Evolutionary conservation across 2,888 invertebrate species (phyloP).

Genomic region (Papilio protenor): DNA sequence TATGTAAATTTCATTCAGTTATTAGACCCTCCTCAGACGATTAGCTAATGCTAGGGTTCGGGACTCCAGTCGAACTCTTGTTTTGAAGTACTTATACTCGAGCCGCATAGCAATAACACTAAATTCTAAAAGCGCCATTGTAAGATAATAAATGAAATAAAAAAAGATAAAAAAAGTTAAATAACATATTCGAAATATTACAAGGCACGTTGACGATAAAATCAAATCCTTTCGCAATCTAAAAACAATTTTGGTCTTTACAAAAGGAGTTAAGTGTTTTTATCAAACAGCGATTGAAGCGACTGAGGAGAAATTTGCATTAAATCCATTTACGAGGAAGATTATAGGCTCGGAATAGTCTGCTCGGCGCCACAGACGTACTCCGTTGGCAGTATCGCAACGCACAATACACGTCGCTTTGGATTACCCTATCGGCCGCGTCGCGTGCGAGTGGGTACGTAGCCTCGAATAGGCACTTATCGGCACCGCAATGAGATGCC

Average conservation of each 20-base stretch:
- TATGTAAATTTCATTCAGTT: conserved; percentile 80
- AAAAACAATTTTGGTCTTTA: conserved; percentile 66
- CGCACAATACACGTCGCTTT: conserved; percentile 77
- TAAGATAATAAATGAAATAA: conserved; percentile 21
- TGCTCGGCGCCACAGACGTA: conserved; percentile 59
- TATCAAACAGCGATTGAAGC: conserved; percentile 68
- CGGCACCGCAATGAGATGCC: conserved; percentile 73
- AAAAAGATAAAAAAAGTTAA: conserved; percentile 15
- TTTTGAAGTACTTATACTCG: conserved; percentile 59
- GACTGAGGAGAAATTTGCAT: conserved; percentile 72
- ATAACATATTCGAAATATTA: conserved; percentile 28
- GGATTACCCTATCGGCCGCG: conserved; percentile 77
- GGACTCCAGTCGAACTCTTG: conserved; percentile 63
- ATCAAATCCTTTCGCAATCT: conserved; percentile 52
- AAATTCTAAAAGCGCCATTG: conserved; percentile 41
- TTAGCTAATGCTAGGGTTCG: conserved; percentile 61
- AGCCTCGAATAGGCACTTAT: conserved; percentile 77
- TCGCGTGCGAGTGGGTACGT: conserved; percentile 64
- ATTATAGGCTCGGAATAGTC: conserved; percentile 72
- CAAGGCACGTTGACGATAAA: conserved; percentile 23
- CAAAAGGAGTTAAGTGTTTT: conserved; percentile 68
- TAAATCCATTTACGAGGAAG: conserved; percentile 76
- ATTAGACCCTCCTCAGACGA: conserved; percentile 72
- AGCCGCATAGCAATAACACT: conserved; percentile 48
- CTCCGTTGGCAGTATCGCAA: conserved; percentile 62